Evolutionary conservation across 2,888 invertebrate genomes (phyloP).

Genomic region (Callosobruchus maculatus): DNA sequence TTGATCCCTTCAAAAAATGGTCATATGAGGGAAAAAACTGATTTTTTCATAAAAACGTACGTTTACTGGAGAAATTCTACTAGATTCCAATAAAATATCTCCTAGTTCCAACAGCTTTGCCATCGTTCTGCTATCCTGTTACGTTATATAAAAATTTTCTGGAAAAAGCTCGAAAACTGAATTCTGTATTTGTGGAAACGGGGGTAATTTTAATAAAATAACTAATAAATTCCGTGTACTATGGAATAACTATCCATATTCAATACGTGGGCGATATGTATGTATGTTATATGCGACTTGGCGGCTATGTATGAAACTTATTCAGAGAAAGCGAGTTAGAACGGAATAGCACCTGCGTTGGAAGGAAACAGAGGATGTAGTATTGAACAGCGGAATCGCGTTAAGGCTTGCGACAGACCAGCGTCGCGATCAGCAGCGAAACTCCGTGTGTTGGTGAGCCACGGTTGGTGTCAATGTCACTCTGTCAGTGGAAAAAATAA

Average conservation of each 20-base stretch:
- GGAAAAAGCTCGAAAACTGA: constrained; percentile 56
- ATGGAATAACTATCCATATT: neutral
- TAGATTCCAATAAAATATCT: constrained; percentile 22
- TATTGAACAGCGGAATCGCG: neutral
- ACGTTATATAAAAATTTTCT: constrained; percentile 59
- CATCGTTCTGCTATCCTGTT: constrained; percentile 50
- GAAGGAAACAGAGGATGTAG: neutral
- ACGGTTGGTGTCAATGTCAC: no score
- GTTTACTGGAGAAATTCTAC: constrained; percentile 10
- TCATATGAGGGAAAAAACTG: neutral
- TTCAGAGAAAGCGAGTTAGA: neutral
- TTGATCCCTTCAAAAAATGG: neutral
- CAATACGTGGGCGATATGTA: neutral
- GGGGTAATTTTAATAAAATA: constrained; percentile 47
- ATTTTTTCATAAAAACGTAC: constrained; percentile 8
- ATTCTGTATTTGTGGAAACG: constrained; percentile 52
- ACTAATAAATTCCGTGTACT: constrained; percentile 38
- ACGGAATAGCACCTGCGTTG: neutral
- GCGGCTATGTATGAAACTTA: neutral
- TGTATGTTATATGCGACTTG: neutral
- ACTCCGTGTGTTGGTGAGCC: no score
- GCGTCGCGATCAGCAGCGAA: no score
- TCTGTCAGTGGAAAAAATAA: no score
- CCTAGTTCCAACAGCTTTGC: constrained; percentile 25
- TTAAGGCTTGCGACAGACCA: neutral